phyloP scores from a whole-genome alignment of 2,888 invertebrate genomes.

The Yponomeuta sedellus region DNA sequence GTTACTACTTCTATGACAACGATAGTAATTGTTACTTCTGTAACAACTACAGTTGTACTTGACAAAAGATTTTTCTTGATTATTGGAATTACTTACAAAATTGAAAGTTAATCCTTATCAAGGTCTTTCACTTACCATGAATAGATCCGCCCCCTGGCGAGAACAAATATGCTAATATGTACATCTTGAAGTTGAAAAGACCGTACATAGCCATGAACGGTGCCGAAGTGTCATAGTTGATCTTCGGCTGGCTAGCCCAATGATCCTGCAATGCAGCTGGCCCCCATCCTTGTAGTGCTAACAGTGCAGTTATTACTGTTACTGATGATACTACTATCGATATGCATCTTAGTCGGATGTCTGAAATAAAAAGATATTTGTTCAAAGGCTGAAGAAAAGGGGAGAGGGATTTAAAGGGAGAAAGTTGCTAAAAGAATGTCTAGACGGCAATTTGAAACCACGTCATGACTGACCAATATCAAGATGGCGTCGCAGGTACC shows the following conservation, averaged over 20 bases:
- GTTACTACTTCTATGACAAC: no score
- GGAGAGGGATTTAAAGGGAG: no score
- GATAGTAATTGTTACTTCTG: no score
- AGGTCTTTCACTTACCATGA: constrained; percentile 80
- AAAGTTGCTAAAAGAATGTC: no score
- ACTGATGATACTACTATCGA: constrained; percentile 91
- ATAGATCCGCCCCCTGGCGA: constrained; percentile 88
- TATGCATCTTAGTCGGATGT: constrained; percentile 92
- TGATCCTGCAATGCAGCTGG: constrained; percentile 94
- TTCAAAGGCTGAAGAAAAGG: background rate
- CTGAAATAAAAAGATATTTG: constrained; percentile 68
- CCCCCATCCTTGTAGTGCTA: constrained; percentile 90
- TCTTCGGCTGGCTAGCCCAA: constrained; percentile 91
- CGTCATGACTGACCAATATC: no score
- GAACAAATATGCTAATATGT: constrained; percentile 95
- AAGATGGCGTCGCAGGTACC: no score
- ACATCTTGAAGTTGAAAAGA: constrained; percentile 94
- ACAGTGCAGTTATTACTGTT: constrained; percentile 81
- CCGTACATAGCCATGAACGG: constrained; percentile 98
- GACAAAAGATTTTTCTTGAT: no score
- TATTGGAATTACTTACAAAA: no score
- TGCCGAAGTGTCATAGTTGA: constrained; percentile 92
- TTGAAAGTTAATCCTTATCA: no score
- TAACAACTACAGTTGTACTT: no score
- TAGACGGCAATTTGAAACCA: no score